Evolutionary conservation across 1,140 invertebrate genomes (phyloP).

Genomic region (Helicorthomorpha holstii): DNA sequence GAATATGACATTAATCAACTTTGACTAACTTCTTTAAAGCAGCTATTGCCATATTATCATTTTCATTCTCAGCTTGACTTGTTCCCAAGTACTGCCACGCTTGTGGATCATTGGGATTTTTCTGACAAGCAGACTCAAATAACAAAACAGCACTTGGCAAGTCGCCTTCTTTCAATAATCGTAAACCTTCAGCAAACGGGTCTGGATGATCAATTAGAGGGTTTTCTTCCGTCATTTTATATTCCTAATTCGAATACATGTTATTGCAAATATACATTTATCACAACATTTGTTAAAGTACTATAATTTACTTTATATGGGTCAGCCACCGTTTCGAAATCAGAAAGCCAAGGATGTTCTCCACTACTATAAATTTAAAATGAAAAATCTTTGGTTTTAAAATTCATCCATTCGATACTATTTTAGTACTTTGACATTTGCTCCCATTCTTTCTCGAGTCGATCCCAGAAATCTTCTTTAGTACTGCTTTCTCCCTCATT

Average conservation of each 20-base stretch:
- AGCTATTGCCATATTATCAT: conserved; percentile 36
- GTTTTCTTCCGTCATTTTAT: conserved; percentile 72
- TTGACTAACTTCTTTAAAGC: conserved; percentile 31
- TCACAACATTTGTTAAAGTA: conserved; percentile 5
- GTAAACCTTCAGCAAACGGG: conserved; percentile 69
- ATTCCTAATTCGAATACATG: conserved; percentile 37
- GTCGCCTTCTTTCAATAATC: conserved; percentile 65
- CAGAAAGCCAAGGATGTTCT: conserved; percentile 44
- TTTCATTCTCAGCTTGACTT: conserved; percentile 84
- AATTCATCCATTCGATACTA: not conserved
- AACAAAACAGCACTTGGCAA: conserved; percentile 86
- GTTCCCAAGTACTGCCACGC: conserved; percentile 42
- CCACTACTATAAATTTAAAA: conserved; percentile 6
- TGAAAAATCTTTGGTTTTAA: conserved; percentile 5
- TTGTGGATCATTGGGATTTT: conserved; percentile 58
- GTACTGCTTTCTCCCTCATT: conserved; percentile 29
- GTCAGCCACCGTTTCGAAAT: conserved; percentile 42
- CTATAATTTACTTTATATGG: conserved; percentile 36
- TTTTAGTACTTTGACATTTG: conserved; percentile 34
- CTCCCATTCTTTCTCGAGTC: conserved; percentile 58
- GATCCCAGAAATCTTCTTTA: conserved; percentile 49
- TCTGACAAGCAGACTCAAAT: conserved; percentile 87
- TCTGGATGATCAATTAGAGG: conserved; percentile 62
- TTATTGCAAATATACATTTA: conserved; percentile 5
- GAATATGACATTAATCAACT: not conserved